Conservation (phyloP, 23 tunicate genomes). For the Oikopleura dioica region DNA sequence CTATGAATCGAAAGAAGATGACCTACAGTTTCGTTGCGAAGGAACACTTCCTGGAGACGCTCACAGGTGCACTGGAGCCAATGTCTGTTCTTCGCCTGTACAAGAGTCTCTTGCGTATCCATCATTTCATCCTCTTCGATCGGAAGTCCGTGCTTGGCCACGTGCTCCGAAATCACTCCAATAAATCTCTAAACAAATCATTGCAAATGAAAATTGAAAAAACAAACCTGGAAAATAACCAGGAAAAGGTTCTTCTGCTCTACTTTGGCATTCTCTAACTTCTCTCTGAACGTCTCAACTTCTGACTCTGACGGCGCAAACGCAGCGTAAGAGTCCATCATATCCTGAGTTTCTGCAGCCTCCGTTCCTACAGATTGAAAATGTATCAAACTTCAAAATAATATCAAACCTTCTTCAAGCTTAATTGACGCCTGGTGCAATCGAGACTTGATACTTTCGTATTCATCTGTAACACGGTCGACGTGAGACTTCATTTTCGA, state of each 20-base stretch:
- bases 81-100: no score
- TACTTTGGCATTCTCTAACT: slow-evolving; percentile 41
- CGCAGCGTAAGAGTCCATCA: slow-evolving; percentile 21
- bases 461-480: slow-evolving; percentile 21
- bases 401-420: background rate
- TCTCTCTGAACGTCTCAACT: slow-evolving; percentile 30
- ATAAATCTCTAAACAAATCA: slow-evolving; percentile 24
- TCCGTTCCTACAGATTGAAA: no score
- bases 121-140: slow-evolving; percentile 13
- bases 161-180: slow-evolving; percentile 47
- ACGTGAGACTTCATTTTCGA: slow-evolving; percentile 77
- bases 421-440: background rate
- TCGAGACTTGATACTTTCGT: background rate
- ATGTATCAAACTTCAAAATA: no score
- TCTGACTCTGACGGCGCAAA: slow-evolving; percentile 67
- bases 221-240: slow-evolving; percentile 36
- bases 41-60: slow-evolving; percentile 57
- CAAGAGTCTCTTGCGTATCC: no score
- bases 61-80: slow-evolving; percentile 58
- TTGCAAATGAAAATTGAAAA: slow-evolving; percentile 14
- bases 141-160: slow-evolving; percentile 25
- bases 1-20: background rate
- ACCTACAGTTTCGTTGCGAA: slow-evolving; percentile 1
- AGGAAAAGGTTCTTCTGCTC: slow-evolving; percentile 90
- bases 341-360: slow-evolving; percentile 25